Conservation (phyloP, 2,113 vertebrate species). For the Chamaetylas fuelleborni region DNA sequence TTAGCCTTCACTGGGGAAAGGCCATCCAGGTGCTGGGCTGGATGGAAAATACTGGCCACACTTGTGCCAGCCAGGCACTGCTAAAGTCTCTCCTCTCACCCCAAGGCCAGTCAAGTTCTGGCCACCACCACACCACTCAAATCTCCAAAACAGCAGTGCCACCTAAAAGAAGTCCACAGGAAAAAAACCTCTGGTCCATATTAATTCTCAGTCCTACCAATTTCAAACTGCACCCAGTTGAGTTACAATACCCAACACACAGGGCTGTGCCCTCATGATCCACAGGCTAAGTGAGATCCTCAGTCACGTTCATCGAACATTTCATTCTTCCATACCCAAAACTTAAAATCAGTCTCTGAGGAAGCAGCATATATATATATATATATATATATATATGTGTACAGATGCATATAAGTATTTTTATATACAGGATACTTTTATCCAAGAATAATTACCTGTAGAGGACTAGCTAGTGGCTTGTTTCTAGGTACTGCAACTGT, state of each 20-base stretch:
- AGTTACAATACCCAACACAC: rapidly evolving
- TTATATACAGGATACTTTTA: not conserved
- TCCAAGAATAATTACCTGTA: slow-evolving; percentile 79
- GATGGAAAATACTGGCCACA: not conserved
- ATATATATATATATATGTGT: no score
- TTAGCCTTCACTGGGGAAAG: not conserved
- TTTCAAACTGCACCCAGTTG: not conserved
- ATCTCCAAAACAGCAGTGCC: not conserved
- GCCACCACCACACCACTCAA: not conserved
- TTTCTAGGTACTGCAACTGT: slow-evolving; percentile 80
- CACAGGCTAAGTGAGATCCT: not conserved
- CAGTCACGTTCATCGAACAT: not conserved
- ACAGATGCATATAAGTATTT: not conserved
- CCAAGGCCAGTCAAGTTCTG: not conserved
- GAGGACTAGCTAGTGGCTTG: slow-evolving; percentile 81
- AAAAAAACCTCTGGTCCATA: rapidly evolving
- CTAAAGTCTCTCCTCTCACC: not conserved
- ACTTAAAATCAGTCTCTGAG: not conserved
- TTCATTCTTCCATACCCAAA: not conserved
- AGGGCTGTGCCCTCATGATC: not conserved
- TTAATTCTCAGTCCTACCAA: not conserved
- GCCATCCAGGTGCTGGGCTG: not conserved
- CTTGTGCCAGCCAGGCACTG: not conserved
- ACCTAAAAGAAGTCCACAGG: not conserved
- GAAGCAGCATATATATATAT: not conserved